phyloP scores from a whole-genome alignment of 2,797 vertebrate species.

The Anas capensis region DNA sequence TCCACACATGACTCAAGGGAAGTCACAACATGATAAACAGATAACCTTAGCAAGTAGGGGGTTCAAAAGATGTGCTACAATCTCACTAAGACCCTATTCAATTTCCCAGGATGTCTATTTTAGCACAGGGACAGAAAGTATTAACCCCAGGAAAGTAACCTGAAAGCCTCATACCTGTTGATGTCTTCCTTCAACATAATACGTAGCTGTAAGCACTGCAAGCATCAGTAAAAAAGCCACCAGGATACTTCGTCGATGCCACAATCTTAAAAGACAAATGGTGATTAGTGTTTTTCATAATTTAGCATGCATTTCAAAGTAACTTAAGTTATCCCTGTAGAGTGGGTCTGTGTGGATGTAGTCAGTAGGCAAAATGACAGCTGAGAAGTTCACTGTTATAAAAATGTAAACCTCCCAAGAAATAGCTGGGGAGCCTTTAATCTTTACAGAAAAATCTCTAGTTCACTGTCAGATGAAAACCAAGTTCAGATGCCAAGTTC shows the following conservation, averaged over 20 bases:
- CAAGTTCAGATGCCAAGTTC: background rate
- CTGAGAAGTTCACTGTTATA: background rate
- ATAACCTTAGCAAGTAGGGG: accelerated
- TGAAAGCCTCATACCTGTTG: constrained; percentile 86
- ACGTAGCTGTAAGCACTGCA: constrained; percentile 86
- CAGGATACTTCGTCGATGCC: constrained; percentile 88
- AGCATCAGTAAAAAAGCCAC: constrained; percentile 85
- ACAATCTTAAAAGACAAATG: constrained; percentile 85
- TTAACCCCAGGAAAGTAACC: background rate
- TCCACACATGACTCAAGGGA: background rate
- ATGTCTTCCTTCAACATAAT: constrained; percentile 94
- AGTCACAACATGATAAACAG: background rate
- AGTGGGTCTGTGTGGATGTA: background rate
- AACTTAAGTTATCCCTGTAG: background rate
- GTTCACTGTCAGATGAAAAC: background rate
- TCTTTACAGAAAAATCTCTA: background rate
- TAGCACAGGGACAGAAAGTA: background rate
- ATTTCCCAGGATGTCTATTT: background rate
- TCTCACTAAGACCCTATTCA: background rate
- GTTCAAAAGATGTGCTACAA: background rate
- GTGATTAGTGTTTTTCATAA: constrained; percentile 20
- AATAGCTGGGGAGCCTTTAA: background rate
- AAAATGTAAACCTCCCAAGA: background rate
- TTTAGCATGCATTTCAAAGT: background rate
- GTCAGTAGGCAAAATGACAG: background rate